Conservation (phyloP, 2,888 invertebrate species). For the Rotaria macrura region DNA sequence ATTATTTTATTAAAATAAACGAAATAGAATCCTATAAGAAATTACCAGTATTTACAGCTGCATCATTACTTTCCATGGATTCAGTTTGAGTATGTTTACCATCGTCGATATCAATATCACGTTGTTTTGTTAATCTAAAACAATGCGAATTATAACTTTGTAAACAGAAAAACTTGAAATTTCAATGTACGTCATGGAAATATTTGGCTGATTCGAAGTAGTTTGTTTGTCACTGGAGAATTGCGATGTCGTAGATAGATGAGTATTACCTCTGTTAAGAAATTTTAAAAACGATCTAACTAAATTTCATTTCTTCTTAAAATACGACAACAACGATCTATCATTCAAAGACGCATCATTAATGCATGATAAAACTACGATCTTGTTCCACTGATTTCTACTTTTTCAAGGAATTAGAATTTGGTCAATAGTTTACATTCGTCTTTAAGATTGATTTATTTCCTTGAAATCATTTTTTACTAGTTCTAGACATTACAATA, state of each 20-base stretch:
- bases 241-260: not conserved
- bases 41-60: not conserved
- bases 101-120: not conserved
- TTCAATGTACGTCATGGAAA: not conserved
- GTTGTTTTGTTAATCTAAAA: not conserved
- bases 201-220: not conserved
- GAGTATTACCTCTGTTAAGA: not conserved
- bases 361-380: too few relatives aligned
- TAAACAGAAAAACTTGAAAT: not conserved
- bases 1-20: too few relatives aligned
- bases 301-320: too few relatives aligned
- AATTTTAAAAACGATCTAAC: not conserved
- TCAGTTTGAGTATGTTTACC: not conserved
- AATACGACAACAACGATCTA: too few relatives aligned
- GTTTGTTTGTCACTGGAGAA: not conserved
- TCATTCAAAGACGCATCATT: too few relatives aligned
- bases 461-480: too few relatives aligned
- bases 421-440: too few relatives aligned
- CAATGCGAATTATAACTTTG: too few relatives aligned
- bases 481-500: too few relatives aligned
- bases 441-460: too few relatives aligned
- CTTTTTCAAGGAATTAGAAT: too few relatives aligned
- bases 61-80: not conserved
- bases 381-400: too few relatives aligned
- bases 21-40: not conserved